Percentiles rank a stretch among this genome's conserved stretches.
These are phyloP conservation scores for Acleris cristana DNA, from an alignment of 2,888 invertebrate genomes.

Conservation along the genomic window DNA sequence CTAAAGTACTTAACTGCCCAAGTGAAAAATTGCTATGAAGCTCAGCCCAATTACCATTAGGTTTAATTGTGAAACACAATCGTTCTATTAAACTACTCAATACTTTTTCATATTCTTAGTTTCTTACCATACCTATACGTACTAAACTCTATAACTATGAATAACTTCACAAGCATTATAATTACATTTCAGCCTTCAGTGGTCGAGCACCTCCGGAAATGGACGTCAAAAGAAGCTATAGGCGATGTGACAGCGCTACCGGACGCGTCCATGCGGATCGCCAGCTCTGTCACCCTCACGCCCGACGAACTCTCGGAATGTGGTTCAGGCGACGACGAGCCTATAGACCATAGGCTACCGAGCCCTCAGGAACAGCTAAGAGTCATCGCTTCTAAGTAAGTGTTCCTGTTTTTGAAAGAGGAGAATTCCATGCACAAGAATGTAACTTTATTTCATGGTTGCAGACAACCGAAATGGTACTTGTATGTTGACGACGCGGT, in stretches of 20 bases:
- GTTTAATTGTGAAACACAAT: no score
- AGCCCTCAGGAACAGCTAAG: slow-evolving; percentile 94
- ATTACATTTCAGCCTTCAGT: slow-evolving; percentile 87
- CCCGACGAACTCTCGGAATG: slow-evolving; percentile 81
- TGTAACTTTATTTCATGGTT: background rate
- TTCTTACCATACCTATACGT: no score
- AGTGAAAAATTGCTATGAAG: no score
- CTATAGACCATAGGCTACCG: slow-evolving; percentile 92
- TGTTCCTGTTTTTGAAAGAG: slow-evolving; percentile 14
- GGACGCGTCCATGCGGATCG: slow-evolving; percentile 90
- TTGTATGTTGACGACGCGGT: no score
- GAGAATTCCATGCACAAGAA: background rate
- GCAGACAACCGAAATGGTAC: no score
- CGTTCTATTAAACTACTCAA: no score
- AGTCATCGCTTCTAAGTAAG: slow-evolving; percentile 92
- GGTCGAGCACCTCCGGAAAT: slow-evolving; percentile 90
- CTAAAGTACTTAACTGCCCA: no score
- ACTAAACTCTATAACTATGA: no score
- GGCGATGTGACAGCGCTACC: slow-evolving; percentile 92
- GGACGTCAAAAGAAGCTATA: slow-evolving; percentile 92
- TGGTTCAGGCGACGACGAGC: slow-evolving; percentile 86
- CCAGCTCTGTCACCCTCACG: slow-evolving; percentile 76
- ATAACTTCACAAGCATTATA: no score
- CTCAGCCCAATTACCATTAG: no score
- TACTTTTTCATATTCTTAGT: no score